phyloP scores from a whole-genome alignment of 2,797 vertebrate species.

The Xiphophorus birchmanni region DNA sequence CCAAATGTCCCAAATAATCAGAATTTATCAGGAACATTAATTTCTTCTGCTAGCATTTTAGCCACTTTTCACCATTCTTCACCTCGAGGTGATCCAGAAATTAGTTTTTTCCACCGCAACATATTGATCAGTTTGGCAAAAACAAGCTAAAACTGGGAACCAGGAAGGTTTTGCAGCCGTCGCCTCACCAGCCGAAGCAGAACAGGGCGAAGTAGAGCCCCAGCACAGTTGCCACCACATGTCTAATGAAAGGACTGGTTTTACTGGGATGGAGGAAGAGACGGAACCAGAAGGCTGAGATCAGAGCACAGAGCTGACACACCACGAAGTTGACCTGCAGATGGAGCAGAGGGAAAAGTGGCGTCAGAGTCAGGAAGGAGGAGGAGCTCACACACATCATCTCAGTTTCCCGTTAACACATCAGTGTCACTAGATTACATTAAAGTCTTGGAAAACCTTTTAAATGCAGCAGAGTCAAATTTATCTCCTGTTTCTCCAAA shows the following conservation, averaged over 20 bases:
- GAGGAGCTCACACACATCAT: background rate
- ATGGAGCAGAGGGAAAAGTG: slow-evolving; percentile 7
- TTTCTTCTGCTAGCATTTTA: background rate
- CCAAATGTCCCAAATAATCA: background rate
- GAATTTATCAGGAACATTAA: background rate
- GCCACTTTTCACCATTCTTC: background rate
- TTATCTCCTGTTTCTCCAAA: background rate
- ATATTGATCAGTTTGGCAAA: background rate
- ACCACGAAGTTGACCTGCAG: slow-evolving; percentile 95
- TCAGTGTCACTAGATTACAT: background rate
- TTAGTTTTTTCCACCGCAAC: background rate
- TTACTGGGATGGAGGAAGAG: slow-evolving; percentile 93
- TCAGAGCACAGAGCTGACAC: slow-evolving; percentile 93
- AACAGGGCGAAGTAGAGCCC: slow-evolving; percentile 95
- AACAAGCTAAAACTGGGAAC: background rate
- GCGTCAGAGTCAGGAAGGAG: background rate
- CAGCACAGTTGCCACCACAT: slow-evolving; percentile 91
- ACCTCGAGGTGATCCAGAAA: background rate
- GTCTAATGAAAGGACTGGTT: slow-evolving; percentile 91
- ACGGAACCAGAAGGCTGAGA: slow-evolving; percentile 92
- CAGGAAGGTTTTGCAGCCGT: background rate
- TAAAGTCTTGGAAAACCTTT: background rate
- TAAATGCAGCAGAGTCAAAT: background rate
- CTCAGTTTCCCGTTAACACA: background rate
- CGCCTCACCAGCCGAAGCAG: slow-evolving; percentile 95